phyloP scores from a whole-genome alignment of 1,140 invertebrate genomes.

The Drosophila triauraria region DNA sequence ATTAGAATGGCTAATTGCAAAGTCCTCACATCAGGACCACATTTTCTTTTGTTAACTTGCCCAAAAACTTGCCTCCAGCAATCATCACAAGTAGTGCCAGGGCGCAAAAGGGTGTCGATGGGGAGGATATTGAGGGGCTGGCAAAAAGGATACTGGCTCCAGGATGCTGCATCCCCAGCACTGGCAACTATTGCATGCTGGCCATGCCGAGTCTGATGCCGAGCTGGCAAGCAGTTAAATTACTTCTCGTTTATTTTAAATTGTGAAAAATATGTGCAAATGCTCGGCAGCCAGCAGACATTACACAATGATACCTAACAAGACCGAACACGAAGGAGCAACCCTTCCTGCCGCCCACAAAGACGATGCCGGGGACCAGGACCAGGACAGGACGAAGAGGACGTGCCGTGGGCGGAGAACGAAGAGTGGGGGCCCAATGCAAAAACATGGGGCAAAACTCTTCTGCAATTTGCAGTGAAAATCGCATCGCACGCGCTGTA shows the following conservation, averaged over 20 bases:
- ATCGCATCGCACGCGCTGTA: slow-evolving; percentile 74
- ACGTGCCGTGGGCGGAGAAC: background rate
- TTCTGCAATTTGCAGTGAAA: slow-evolving; percentile 77
- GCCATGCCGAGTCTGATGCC: slow-evolving; percentile 34
- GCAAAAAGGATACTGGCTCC: slow-evolving; percentile 3
- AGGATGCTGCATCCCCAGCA: background rate
- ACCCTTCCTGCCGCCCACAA: slow-evolving; percentile 12
- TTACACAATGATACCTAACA: slow-evolving; percentile 76
- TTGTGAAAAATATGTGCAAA: slow-evolving; percentile 82
- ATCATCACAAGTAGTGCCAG: slow-evolving; percentile 34
- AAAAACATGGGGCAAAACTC: slow-evolving; percentile 72
- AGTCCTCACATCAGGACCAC: slow-evolving; percentile 60
- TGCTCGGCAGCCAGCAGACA: slow-evolving; percentile 60
- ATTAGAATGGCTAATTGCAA: slow-evolving; percentile 74
- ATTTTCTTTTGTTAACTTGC: slow-evolving; percentile 63
- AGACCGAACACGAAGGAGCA: slow-evolving; percentile 51
- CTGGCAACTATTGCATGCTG: slow-evolving; percentile 53
- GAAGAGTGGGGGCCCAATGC: slow-evolving; percentile 50
- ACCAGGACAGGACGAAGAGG: slow-evolving; percentile 24
- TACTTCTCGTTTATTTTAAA: slow-evolving; percentile 83
- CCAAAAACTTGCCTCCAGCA: slow-evolving; percentile 55
- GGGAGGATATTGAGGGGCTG: slow-evolving; percentile 12
- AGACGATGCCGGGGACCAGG: no score
- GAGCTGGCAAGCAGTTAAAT: slow-evolving; percentile 70
- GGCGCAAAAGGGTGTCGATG: slow-evolving; percentile 4